Base-by-base conservation (phyloP, 92 coral and sea anemone species). In the Isaurus tuberculatus region DNA sequence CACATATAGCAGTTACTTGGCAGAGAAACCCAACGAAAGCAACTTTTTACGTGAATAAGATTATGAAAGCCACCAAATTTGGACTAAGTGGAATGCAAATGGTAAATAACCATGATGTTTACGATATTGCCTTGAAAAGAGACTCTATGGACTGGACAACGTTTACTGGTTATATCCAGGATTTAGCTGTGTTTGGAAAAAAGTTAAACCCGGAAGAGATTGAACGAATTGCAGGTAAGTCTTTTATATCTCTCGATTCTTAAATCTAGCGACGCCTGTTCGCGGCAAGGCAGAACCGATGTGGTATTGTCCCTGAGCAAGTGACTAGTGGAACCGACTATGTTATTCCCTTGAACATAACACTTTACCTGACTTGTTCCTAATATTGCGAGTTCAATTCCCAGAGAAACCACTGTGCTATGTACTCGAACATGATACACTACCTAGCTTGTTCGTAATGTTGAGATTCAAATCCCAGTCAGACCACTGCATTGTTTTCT, bases 101-200 rank as follows among this genome's bases (percentile, higher is more conserved):
- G 80, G 67, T 53, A 0, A 74, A 53, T 46, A 53, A 34, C 32
- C 80, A 53, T 29, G 19, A 4, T 4, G 44, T 74, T 11, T 74
- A 53, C 32, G 80, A 74, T 29, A 51, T 74, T 4, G 80, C 65
- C 8, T 58, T 19, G 16, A 74, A 74, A 22, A 30, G 46, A 28
- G 80, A 74, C 66, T 4, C 22, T 0, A 0, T 0, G 5, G 0
- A 5, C 1, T 1, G 0, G 7, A 51, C 28, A 4, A 65, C n/a
- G 65, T 74, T 74, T 53, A 60, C 51, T 7, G 80, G 80, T 1
- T 46, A 28, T n/a, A 8, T 74, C 25, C 65, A 32, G 80, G 67
- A 53, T 58, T 46, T 74, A 19, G 80, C 48, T n/a, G 46, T 74
- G 65, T 74, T 74, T 51, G 29, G 65, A 19, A 51, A 17, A 74